phyloP scores from a whole-genome alignment of 2,888 invertebrate genomes.

The Apodemia hepburni region DNA sequence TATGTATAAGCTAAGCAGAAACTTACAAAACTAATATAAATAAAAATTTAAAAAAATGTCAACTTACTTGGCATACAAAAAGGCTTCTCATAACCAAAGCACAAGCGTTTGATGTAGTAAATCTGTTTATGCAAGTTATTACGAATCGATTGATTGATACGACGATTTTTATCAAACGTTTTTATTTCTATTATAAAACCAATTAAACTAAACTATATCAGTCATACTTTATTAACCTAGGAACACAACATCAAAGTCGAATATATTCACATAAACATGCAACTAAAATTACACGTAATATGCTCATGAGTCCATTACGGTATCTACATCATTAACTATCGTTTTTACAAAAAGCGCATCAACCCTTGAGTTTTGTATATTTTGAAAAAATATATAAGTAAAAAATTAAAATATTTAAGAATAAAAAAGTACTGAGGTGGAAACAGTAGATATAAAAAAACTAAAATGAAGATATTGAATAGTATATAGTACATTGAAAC shows the following conservation, averaged over 20 bases:
- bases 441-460: background rate
- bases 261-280: constrained; percentile 31
- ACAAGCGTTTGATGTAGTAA: background rate
- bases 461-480: background rate
- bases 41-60: constrained; percentile 33
- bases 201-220: constrained; percentile 58
- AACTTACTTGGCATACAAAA: constrained; percentile 42
- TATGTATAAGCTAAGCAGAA: background rate
- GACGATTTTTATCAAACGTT: constrained; percentile 32
- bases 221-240: constrained; percentile 56
- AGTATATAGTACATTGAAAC: background rate
- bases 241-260: constrained; percentile 38
- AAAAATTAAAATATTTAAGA: background rate
- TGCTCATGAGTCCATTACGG: background rate
- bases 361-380: background rate
- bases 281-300: constrained; percentile 1
- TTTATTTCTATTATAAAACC: constrained; percentile 50
- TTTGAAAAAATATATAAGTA: background rate
- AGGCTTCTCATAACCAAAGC: background rate
- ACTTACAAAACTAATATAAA: background rate
- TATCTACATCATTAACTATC: background rate
- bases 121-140: background rate
- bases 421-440: background rate
- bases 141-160: constrained; percentile 13
- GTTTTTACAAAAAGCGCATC: background rate